Percentiles rank a stretch among this genome's conserved stretches.
Evolutionary conservation across 2,888 invertebrate species (phyloP).

Genomic region (Melinopterus prodromus): DNA sequence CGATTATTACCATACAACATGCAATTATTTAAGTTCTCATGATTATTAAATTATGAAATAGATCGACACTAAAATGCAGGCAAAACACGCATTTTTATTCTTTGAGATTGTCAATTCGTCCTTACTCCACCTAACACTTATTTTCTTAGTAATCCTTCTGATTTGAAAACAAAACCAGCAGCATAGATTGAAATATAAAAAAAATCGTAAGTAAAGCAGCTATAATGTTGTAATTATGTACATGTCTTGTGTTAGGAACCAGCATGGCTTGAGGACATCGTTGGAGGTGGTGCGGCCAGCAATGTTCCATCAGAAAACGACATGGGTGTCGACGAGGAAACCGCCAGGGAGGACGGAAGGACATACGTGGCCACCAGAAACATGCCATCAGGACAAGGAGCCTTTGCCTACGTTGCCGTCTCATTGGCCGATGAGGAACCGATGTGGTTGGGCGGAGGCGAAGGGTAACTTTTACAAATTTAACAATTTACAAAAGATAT

Average conservation of each 20-base stretch:
- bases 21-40: not conserved
- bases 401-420: constrained; percentile 61
- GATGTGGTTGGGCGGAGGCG: constrained; percentile 55
- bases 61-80: too few species aligned
- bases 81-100: too few species aligned
- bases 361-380: constrained; percentile 62
- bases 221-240: too few species aligned
- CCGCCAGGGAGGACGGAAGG: constrained; percentile 54
- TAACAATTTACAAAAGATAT: not conserved
- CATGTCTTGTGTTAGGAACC: constrained; percentile 44
- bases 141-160: not conserved
- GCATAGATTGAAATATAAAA: too few species aligned
- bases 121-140: too few species aligned
- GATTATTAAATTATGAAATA: too few species aligned
- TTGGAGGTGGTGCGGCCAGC: constrained; percentile 41
- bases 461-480: constrained; percentile 44
- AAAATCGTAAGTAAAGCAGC: too few species aligned
- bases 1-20: not conserved
- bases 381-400: constrained; percentile 60
- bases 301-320: constrained; percentile 25
- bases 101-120: too few species aligned
- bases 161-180: not conserved
- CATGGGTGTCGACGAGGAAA: constrained; percentile 45
- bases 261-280: constrained; percentile 54
- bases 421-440: constrained; percentile 58